Evolutionary conservation across 1,140 invertebrate genomes (phyloP).

Genomic region (Asbolus verrucosus): DNA sequence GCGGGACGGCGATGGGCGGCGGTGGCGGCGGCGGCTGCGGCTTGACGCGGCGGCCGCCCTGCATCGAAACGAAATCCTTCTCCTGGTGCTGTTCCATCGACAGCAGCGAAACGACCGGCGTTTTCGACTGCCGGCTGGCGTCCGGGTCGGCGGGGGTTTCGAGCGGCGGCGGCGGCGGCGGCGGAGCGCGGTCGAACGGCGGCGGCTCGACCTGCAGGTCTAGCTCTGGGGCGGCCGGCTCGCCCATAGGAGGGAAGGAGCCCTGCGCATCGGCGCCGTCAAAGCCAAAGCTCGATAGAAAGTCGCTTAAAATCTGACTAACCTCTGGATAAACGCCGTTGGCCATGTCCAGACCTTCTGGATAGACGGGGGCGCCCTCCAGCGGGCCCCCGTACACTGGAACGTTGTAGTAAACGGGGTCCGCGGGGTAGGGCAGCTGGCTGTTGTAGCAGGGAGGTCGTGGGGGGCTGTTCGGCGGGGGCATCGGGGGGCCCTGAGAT

Average conservation of each 20-base stretch:
- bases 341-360: constrained; percentile 56
- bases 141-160: constrained; percentile 39
- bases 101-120: constrained; percentile 62
- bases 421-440: constrained; percentile 51
- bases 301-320: constrained; percentile 23
- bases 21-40: constrained; percentile 29
- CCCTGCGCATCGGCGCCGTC: constrained; percentile 34
- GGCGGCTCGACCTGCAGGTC: constrained; percentile 7
- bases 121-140: constrained; percentile 53
- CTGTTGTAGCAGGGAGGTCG: constrained; percentile 52
- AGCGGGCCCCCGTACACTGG: constrained; percentile 56
- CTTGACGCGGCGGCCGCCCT: constrained; percentile 58
- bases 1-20: constrained; percentile 7
- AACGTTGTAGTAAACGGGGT: constrained; percentile 59
- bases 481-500: constrained; percentile 51
- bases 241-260: constrained; percentile 30
- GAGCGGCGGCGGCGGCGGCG: constrained; percentile 41
- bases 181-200: not conserved
- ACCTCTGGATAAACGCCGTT: constrained; percentile 47
- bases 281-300: constrained; percentile 7
- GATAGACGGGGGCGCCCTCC: constrained; percentile 54
- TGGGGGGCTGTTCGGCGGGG: constrained; percentile 55
- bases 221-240: constrained; percentile 16
- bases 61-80: constrained; percentile 62
- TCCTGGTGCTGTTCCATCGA: constrained; percentile 62